Conservation (phyloP, 1,140 invertebrate species). For the Leptinotarsa lineolata region DNA sequence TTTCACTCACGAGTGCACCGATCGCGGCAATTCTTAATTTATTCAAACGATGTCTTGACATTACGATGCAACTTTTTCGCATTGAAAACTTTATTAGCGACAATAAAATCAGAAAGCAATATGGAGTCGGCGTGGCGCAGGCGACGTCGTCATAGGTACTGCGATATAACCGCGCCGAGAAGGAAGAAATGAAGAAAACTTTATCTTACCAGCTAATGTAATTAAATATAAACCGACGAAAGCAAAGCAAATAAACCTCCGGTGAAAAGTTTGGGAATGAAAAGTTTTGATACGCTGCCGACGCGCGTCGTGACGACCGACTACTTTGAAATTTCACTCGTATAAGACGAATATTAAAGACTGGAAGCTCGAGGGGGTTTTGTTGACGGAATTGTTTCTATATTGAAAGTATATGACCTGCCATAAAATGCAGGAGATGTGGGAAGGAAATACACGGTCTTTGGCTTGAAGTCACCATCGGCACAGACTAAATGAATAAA, state of each 20-base stretch:
- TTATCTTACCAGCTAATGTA: slow-evolving; percentile 5
- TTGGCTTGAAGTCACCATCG: too few relatives aligned
- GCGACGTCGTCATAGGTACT: background rate
- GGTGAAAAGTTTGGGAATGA: background rate
- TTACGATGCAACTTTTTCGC: background rate
- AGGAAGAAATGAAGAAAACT: background rate
- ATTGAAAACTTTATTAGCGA: background rate
- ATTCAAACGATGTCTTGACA: background rate
- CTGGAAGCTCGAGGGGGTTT: background rate
- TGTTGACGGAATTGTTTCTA: too few relatives aligned
- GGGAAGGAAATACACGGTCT: too few relatives aligned
- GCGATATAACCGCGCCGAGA: background rate
- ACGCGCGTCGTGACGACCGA: background rate
- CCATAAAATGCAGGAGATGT: too few relatives aligned
- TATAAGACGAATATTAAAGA: background rate
- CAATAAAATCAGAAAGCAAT: slow-evolving; percentile 1
- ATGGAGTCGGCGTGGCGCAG: background rate
- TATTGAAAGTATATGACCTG: too few relatives aligned
- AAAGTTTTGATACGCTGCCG: background rate
- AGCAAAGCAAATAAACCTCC: slow-evolving; percentile 6
- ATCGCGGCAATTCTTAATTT: background rate
- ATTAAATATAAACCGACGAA: slow-evolving; percentile 6
- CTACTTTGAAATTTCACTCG: background rate
- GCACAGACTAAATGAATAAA: too few relatives aligned
- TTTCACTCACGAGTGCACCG: background rate